phyloP scores from a whole-genome alignment of 2,113 vertebrate genomes.

The Chitala chitala region DNA sequence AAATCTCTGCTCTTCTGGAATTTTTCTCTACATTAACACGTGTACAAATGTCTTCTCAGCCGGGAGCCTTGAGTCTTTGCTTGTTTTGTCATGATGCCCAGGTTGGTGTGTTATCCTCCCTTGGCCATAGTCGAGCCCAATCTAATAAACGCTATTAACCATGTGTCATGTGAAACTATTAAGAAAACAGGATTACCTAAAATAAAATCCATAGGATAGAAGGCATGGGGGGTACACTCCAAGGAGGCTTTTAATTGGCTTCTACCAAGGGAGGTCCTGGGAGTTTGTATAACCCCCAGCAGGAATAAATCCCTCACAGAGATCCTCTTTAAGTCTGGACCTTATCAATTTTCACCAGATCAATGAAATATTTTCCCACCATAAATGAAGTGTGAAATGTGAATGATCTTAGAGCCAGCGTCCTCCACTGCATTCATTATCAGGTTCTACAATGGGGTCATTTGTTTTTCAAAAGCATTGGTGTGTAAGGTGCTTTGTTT shows the following conservation, averaged over 20 bases:
- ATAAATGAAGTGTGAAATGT: constrained; percentile 11
- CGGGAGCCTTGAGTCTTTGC: too few species aligned
- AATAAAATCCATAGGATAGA: neutral
- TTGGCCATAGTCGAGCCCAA: too few species aligned
- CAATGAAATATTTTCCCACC: constrained; percentile 25
- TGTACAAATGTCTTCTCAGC: neutral
- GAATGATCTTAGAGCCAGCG: neutral
- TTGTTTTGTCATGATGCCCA: too few species aligned
- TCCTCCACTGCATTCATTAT: constrained; percentile 3
- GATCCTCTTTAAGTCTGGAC: neutral
- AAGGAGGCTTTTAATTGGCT: neutral
- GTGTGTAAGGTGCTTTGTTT: neutral
- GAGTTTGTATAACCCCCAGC: neutral
- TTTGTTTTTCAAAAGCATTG: constrained; percentile 11
- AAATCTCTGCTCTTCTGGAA: too few species aligned
- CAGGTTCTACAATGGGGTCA: constrained; percentile 18
- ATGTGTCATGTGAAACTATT: neutral
- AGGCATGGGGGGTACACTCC: neutral
- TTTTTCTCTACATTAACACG: too few species aligned
- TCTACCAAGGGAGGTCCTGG: neutral
- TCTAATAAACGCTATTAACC: too few species aligned
- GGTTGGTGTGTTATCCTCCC: too few species aligned
- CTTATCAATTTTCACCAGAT: constrained; percentile 21
- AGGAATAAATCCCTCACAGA: constrained; percentile 11
- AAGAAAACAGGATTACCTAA: too few species aligned